Evolutionary conservation across 1,140 invertebrate genomes (phyloP).

Genomic region (Archivesica marissinica): DNA sequence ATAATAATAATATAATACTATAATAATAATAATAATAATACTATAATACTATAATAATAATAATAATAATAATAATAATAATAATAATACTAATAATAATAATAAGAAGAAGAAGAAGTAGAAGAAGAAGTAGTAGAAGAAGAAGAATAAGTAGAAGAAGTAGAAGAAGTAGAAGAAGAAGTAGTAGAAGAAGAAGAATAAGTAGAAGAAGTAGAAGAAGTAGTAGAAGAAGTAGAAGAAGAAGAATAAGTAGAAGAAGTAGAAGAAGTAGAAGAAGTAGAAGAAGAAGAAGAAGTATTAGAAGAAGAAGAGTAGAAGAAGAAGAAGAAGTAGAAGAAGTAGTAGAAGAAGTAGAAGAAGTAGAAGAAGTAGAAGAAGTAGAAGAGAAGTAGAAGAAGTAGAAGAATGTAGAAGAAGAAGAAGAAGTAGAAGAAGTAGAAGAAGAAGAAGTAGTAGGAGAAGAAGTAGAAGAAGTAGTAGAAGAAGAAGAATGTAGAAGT

Average conservation of each 20-base stretch:
- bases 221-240: not conserved
- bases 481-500: not conserved
- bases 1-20: too few species aligned
- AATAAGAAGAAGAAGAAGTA: too few species aligned
- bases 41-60: too few species aligned
- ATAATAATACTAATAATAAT: too few species aligned
- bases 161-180: too few species aligned
- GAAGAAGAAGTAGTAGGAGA: too few species aligned
- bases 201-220: too few species aligned
- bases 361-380: not conserved
- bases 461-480: not conserved
- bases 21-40: too few species aligned
- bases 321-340: not conserved
- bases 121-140: too few species aligned
- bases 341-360: not conserved
- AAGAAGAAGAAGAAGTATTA: not conserved
- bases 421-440: not conserved
- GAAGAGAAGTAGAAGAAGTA: not conserved
- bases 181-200: too few species aligned
- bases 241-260: not conserved
- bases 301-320: not conserved
- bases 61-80: too few species aligned
- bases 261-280: not conserved
- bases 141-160: too few species aligned
- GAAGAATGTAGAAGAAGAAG: not conserved